These are phyloP conservation scores for Archips crataeganus DNA, from an alignment of 2,888 invertebrate genomes.

Conservation along the genomic window DNA sequence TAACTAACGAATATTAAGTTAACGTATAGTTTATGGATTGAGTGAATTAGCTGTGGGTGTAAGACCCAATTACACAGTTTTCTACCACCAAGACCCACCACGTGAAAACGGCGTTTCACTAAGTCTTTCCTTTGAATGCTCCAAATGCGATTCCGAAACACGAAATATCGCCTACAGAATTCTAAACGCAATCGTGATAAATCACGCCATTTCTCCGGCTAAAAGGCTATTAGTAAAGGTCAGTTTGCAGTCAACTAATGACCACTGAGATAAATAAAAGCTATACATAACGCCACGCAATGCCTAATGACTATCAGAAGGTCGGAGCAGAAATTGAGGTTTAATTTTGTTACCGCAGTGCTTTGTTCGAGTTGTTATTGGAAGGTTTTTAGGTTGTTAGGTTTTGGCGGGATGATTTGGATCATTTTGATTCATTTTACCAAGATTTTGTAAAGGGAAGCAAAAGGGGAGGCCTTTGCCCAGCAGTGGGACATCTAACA, in stretches of 20 bases:
- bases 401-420: too few relatives aligned
- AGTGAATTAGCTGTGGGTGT: too few relatives aligned
- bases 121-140: neutral
- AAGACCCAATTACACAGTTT: neutral
- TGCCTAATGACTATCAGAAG: neutral
- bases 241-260: conserved; percentile 1
- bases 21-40: too few relatives aligned
- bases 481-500: too few relatives aligned
- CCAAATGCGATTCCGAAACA: neutral
- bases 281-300: conserved; percentile 10
- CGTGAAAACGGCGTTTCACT: neutral
- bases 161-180: neutral
- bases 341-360: neutral
- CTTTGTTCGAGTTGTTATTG: neutral
- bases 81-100: neutral
- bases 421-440: too few relatives aligned
- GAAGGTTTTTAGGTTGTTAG: neutral
- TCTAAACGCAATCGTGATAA: conserved; percentile 5
- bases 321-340: neutral
- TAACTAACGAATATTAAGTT: too few relatives aligned
- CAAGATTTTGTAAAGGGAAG: too few relatives aligned
- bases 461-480: too few relatives aligned
- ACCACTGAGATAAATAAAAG: conserved; percentile 21
- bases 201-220: conserved; percentile 25
- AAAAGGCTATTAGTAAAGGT: conserved; percentile 27